Conservation (phyloP, 2,797 vertebrate species). For the Cetoscarus ocellatus region DNA sequence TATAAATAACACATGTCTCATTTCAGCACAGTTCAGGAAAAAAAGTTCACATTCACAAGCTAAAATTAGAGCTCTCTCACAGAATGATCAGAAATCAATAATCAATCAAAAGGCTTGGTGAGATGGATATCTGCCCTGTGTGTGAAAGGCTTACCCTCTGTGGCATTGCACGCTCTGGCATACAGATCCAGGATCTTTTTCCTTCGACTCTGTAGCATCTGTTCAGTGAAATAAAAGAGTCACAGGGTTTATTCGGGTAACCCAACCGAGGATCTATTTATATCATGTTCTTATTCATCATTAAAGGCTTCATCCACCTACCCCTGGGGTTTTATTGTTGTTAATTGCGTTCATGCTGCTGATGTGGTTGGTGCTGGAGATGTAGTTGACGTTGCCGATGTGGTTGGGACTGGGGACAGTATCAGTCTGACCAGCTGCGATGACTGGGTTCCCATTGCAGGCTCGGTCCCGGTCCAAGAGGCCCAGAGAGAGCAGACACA, state of each 20-base stretch:
- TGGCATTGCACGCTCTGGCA: conserved; percentile 91
- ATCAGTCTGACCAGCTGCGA: conserved; percentile 41
- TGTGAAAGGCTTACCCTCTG: conserved; percentile 89
- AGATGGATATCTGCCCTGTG: conserved; percentile 1
- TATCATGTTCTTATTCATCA: conserved; percentile 27
- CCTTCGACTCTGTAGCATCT: conserved; percentile 92
- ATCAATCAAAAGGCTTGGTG: not conserved
- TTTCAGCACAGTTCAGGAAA: not conserved
- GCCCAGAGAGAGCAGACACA: conserved; percentile 94
- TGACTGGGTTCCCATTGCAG: conserved; percentile 66
- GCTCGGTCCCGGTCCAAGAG: conserved; percentile 91
- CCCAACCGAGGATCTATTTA: conserved; percentile 41
- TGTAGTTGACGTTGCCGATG: conserved; percentile 68
- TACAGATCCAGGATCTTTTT: conserved; percentile 98
- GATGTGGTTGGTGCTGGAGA: conserved; percentile 70
- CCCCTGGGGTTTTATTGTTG: conserved; percentile 90
- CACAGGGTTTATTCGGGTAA: conserved; percentile 46
- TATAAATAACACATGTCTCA: conserved; percentile 13
- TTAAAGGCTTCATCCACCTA: conserved; percentile 69
- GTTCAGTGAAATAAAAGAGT: conserved; percentile 1
- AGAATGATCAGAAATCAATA: conserved; percentile 3
- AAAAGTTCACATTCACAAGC: not conserved
- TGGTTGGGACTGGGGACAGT: conserved; percentile 64
- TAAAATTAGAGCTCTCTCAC: conserved; percentile 1
- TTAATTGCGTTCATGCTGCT: conserved; percentile 73